phyloP scores from a whole-genome alignment of 2,797 vertebrate genomes.

The Melanotaenia trifasciata region DNA sequence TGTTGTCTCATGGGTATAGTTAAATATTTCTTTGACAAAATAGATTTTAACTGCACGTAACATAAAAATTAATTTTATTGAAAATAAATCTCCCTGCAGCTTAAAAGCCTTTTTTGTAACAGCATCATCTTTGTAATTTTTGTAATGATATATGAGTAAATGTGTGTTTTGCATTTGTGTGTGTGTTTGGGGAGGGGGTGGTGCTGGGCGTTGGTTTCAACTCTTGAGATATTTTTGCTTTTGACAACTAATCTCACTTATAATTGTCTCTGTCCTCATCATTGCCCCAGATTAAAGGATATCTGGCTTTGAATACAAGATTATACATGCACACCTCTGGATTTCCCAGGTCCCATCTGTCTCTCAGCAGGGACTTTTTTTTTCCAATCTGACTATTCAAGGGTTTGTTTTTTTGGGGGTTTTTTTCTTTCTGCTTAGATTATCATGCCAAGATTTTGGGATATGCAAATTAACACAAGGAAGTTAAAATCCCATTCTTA shows the following conservation, averaged over 20 bases:
- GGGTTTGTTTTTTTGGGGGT: neutral
- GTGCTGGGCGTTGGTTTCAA: no score
- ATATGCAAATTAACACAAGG: neutral
- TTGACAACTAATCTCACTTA: neutral
- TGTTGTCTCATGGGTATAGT: neutral
- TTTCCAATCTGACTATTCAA: neutral
- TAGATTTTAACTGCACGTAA: no score
- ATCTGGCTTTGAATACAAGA: slow-evolving; percentile 3
- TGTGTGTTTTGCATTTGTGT: no score
- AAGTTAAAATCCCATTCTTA: neutral
- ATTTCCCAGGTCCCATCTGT: neutral
- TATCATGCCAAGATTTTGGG: neutral
- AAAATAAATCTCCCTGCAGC: no score
- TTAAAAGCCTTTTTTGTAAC: no score
- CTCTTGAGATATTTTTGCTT: neutral
- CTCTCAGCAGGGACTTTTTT: neutral
- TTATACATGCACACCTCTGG: neutral
- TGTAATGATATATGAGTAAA: no score
- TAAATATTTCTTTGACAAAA: no score
- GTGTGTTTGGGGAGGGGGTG: no score
- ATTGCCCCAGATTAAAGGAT: neutral
- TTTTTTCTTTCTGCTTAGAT: neutral
- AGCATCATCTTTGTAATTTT: no score
- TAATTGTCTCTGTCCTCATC: neutral
- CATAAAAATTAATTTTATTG: no score